Conservation (phyloP, 1,140 invertebrate genomes). For the Brachionus rubens region DNA sequence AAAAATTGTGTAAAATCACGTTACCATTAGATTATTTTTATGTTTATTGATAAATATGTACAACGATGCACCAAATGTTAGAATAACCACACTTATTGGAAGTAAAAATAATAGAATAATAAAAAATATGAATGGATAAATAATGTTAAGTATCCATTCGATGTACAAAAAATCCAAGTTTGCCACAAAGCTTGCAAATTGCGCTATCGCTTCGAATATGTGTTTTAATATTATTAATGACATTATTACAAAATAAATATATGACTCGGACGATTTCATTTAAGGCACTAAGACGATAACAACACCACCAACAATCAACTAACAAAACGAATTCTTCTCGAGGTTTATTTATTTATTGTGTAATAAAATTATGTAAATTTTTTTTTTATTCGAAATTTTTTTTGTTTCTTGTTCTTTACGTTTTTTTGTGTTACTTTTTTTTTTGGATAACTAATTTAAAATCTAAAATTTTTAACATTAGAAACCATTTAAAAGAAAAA, state of each 20-base stretch:
- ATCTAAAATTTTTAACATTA: too few relatives aligned
- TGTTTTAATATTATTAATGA: conserved; percentile 4
- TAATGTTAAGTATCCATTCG: conserved; percentile 26
- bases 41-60: conserved; percentile 45
- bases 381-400: not conserved
- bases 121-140: conserved; percentile 26
- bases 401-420: too few relatives aligned
- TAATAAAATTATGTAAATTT: not conserved
- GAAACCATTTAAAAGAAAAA: too few relatives aligned
- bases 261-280: too few relatives aligned
- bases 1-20: too few relatives aligned
- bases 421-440: too few relatives aligned
- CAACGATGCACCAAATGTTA: conserved; percentile 30
- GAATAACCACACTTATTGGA: not conserved
- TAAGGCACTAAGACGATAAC: too few relatives aligned
- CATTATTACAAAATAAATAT: not conserved
- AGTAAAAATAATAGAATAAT: conserved; percentile 29
- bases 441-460: too few relatives aligned
- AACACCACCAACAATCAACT: too few relatives aligned
- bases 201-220: not conserved
- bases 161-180: conserved; percentile 41
- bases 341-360: not conserved
- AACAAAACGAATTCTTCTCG: too few relatives aligned
- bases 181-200: not conserved
- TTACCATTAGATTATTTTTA: conserved; percentile 42